Base-by-base conservation (phyloP, 2,888 invertebrate species). In the Stratiomys singularior region DNA sequence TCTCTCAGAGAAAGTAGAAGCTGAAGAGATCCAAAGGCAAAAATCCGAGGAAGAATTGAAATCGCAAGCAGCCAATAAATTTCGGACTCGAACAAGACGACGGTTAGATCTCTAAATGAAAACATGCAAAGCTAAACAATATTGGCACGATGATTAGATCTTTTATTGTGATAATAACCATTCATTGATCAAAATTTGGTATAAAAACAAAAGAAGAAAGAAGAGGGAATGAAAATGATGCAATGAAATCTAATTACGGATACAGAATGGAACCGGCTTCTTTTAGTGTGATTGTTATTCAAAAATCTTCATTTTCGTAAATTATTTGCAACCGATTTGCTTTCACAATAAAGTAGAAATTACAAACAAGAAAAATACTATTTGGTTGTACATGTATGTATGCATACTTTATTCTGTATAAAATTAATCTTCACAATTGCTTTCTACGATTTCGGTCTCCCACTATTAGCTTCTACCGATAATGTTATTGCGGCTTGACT, bases 51-150 rank as follows among this genome's bases (percentile, higher is more conserved):
- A 82, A 81, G 82, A 82, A 71, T 9, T 47, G 77, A 47, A 78
- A 78, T 46, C 79, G 71, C 78, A 76, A 87, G 87, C 80, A 83
- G 84, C 79, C 88, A 88, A 78, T 87, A 81, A 78, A 76, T 76
- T 44, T 81, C 80, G 89, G 79, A 89, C 88, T 80, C 87, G 90
- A 82, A 89, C 89, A 80, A 89, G 88, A 84, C 88, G 91, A 84
- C 89, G 91, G 83, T 87, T 87, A 87, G 87, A 79, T 60, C 52
- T 56, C 69, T 83, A 82, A 82, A 83, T 76, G 76, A 58, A 79
- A 76, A 78, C 69, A 77, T 77, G 78, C 71, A 77, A 76, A 63
- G 67, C 69, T 5, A 47, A 76, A 15, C 27, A 52, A 7, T 18
- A 28, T 72, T 72, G 52, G 52, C 56, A 74, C 74, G 47, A 37